Evolutionary conservation across 2,113 vertebrate species (phyloP), one percentile per base, ranked within the genome.

Genomic region (Myotis brandtii): DNA sequence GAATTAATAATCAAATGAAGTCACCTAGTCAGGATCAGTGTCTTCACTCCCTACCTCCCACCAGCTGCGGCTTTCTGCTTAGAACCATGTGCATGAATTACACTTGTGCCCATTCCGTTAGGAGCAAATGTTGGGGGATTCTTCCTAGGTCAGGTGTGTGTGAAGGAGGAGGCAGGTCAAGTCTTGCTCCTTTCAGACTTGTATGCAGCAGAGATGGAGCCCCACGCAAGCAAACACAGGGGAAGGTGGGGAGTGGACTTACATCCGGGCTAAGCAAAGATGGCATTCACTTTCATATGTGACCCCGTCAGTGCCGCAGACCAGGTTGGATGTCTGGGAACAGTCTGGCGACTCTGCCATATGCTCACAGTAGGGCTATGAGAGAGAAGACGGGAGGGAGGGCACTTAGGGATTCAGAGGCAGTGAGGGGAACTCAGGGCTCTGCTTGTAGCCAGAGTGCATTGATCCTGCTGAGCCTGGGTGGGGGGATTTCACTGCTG

Each of bases 341-440:
- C 97, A 98, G 16, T 10, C 18, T 95, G 96, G 98, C 80, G 84
- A 40, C n/a, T 97, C 96, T 3, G 2, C 59, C 95, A 97, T 96
- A 83, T 97, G 97, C 37, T 98, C 97, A 89, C 97, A 98, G 85
- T 97, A 50, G 52, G 97, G 97, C 98, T 98, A 90, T 87, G 76
- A 80, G 70, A 86, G 83, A 94, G 40, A 94, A 56, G 48, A 70
- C 43, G n/a, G 32, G 27, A 79, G 23, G 56, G 14, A 73, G 32
- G 34, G 64, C 25, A 34, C 21, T 75, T 17, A 77, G 30, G 23
- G 6, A 50, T 48, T 86, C 3, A n/a, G 70, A 89, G 32, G 9
- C 12, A 88, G 59, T 20, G 14, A 40, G 48, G 25, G 27, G 75
- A 50, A 25, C 9, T 32, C 7, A n/a, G 13, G 37, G 4, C 16